phyloP scores from a whole-genome alignment of 2,797 vertebrate species.

The Eutrigla gurnardus region DNA sequence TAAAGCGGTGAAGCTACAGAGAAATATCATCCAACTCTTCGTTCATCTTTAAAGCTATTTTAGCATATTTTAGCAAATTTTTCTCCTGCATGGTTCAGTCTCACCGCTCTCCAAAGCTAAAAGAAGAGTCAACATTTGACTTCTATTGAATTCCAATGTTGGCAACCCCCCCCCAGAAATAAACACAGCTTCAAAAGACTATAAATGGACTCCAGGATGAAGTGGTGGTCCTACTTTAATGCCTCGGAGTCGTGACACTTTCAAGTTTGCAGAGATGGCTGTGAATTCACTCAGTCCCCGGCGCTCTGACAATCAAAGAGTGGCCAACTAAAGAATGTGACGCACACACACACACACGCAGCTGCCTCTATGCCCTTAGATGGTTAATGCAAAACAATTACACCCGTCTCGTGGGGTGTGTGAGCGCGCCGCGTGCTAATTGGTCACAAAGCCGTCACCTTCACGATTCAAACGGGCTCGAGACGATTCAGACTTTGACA shows the following conservation, averaged over 20 bases:
- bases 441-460: conserved; percentile 48
- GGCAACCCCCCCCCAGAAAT: background rate
- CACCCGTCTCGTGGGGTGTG: conserved; percentile 29
- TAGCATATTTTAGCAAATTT: conserved; percentile 6
- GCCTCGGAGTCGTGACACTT: conserved; percentile 7
- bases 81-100: conserved; percentile 11
- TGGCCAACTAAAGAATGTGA: background rate
- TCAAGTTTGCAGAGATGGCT: conserved; percentile 10
- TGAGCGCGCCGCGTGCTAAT: conserved; percentile 59
- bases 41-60: background rate
- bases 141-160: background rate
- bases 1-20: background rate
- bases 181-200: background rate
- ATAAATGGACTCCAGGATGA: background rate
- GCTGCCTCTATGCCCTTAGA: conserved; percentile 13
- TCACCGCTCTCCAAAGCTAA: conserved; percentile 13
- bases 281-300: conserved; percentile 11
- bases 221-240: background rate
- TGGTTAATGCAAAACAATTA: conserved; percentile 47
- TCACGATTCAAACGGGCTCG: conserved; percentile 53
- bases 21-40: conserved; percentile 1
- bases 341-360: background rate
- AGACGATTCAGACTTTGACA: conserved; percentile 64
- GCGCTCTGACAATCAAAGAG: conserved; percentile 10
- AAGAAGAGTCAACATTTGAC: background rate